Conservation (phyloP, 2,797 vertebrate genomes). For the Aldrovandia affinis region DNA sequence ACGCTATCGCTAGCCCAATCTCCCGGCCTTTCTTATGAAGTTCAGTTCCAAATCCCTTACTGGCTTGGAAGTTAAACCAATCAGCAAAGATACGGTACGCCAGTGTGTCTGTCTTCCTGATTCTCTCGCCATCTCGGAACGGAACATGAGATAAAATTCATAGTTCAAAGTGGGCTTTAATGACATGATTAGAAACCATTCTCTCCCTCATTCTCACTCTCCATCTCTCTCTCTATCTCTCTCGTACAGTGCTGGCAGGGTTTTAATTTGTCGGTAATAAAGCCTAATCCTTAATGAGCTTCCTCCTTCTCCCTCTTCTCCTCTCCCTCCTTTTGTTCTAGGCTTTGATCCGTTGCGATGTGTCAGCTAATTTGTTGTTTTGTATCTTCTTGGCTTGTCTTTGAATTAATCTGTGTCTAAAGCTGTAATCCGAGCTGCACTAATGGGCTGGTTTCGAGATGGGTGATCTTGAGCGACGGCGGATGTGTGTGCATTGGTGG, state of each 20-base stretch:
- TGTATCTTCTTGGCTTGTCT: slow-evolving; percentile 29
- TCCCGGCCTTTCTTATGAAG: slow-evolving; percentile 40
- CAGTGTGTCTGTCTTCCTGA: slow-evolving; percentile 34
- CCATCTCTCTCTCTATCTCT: slow-evolving; percentile 6
- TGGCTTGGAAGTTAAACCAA: slow-evolving; percentile 40
- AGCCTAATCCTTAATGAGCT: slow-evolving; percentile 62
- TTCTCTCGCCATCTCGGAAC: slow-evolving; percentile 59
- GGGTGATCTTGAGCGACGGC: slow-evolving; percentile 20
- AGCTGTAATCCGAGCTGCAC: slow-evolving; percentile 26
- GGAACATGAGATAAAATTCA: slow-evolving; percentile 68
- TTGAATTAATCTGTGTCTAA: slow-evolving; percentile 34
- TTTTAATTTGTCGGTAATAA: slow-evolving; percentile 66
- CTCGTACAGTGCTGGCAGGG: slow-evolving; percentile 41
- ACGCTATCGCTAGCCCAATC: slow-evolving; percentile 7
- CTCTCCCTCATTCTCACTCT: slow-evolving; percentile 33
- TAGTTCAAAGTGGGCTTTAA: slow-evolving; percentile 72
- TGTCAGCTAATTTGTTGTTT: slow-evolving; percentile 57
- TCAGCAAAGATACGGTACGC: not conserved
- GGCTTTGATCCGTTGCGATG: slow-evolving; percentile 57
- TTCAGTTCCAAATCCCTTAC: slow-evolving; percentile 43
- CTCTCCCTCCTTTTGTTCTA: slow-evolving; percentile 41
- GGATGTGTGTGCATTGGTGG: not conserved
- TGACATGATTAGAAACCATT: slow-evolving; percentile 73
- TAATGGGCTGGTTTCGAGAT: not conserved
- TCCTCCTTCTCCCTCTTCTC: slow-evolving; percentile 15